Conservation (phyloP, 2,797 vertebrate species). For the Sebastes minor region DNA sequence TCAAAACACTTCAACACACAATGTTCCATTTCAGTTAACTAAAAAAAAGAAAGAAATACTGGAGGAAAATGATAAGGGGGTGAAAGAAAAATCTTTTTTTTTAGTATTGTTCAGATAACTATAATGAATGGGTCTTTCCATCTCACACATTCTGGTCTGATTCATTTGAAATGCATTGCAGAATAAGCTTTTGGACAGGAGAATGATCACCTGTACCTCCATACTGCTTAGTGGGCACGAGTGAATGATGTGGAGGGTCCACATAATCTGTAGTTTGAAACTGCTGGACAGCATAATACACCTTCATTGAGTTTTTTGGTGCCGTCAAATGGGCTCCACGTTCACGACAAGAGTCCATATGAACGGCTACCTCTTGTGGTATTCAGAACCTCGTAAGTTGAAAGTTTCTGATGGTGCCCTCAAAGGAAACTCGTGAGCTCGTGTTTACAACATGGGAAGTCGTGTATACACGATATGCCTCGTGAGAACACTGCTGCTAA, state of each 20-base stretch:
- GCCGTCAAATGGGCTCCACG: rapidly evolving
- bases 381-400: too few relatives aligned
- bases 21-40: conserved; percentile 29
- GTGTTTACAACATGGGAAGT: too few relatives aligned
- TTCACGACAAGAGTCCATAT: too few relatives aligned
- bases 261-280: conserved; percentile 28
- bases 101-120: conserved; percentile 42
- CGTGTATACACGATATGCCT: too few relatives aligned
- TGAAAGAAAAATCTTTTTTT: conserved; percentile 32
- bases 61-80: conserved; percentile 30
- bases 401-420: too few relatives aligned
- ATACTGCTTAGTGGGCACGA: conserved; percentile 22
- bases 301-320: not conserved
- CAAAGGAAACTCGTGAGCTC: too few relatives aligned
- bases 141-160: conserved; percentile 42
- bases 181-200: conserved; percentile 42
- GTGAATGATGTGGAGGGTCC: conserved; percentile 33
- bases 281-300: not conserved
- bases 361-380: too few relatives aligned
- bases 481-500: too few relatives aligned
- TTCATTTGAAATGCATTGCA: conserved; percentile 58
- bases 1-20: conserved; percentile 18
- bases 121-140: conserved; percentile 53
- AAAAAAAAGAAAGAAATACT: not conserved
- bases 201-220: conserved; percentile 52